Conservation (phyloP, 2,888 invertebrate species). For the Hydroisotoma schaefferi region DNA sequence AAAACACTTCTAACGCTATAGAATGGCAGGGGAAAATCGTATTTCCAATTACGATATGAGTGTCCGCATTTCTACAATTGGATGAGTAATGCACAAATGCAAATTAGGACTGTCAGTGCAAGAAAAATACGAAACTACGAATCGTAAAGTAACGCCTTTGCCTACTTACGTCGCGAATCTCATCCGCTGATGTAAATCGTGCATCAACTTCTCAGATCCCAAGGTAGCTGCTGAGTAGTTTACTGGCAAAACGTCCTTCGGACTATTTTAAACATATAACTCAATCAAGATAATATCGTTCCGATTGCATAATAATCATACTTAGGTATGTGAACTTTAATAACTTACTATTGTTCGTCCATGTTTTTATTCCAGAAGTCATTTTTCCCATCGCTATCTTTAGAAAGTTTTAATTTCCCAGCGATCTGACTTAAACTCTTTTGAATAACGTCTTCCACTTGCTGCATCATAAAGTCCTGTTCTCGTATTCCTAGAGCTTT, state of each 20-base stretch:
- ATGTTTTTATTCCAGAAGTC: background rate
- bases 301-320: background rate
- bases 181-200: constrained; percentile 33
- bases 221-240: constrained; percentile 18
- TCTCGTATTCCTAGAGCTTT: background rate
- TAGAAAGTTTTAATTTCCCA: background rate
- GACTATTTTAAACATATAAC: background rate
- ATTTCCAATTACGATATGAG: constrained; percentile 36
- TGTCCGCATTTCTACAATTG: constrained; percentile 37
- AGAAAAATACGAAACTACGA: background rate
- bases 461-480: background rate
- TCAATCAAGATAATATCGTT: background rate
- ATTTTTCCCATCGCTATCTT: background rate
- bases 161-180: constrained; percentile 31
- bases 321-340: background rate
- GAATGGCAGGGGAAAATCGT: constrained; percentile 43
- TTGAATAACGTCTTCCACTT: constrained; percentile 9
- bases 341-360: background rate
- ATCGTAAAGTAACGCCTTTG: background rate
- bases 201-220: constrained; percentile 28
- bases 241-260: constrained; percentile 5
- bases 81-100: constrained; percentile 1
- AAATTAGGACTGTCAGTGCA: background rate
- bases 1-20: constrained; percentile 38
- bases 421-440: background rate